Evolutionary conservation across 2,888 invertebrate species (phyloP), one percentile per base, ranked within the genome.

Genomic region (Eudasyphora cyanicolor): DNA sequence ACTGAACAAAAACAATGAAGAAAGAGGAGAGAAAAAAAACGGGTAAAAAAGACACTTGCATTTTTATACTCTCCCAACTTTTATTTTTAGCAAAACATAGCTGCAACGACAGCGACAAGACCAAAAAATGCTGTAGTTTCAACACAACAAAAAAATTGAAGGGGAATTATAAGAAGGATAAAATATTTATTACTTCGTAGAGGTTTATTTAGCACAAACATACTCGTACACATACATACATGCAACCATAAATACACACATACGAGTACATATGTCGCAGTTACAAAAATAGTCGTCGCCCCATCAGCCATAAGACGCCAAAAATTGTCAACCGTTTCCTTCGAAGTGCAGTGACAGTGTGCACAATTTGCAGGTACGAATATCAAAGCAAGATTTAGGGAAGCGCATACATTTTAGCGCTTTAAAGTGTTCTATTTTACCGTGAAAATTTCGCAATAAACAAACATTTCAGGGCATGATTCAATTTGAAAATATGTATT

Each of bases 201-300:
- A 67, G 67, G 24, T 77, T 78, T 81, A 84, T 84, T 84, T 81
- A 81, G 84, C 84, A 84, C 84, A 84, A 77, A 84, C 84, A 84
- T 81, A n/a, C n/a, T n/a, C n/a, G 81, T 67, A 32, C 32, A 32
- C 32, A 32, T 8, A 32, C 32, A 32, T 8, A 32, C 32, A 8
- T 4, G 32, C 4, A 8, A 32, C n/a, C 84, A 84, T 81, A 84
- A 77, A 84, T 81, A 84, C 78, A n/a, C n/a, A n/a, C n/a, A 78
- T 67, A 32, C 32, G 8, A 4, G 8, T 8, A 32, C 32, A 32
- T 8, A 32, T 8, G 32, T 4, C 14, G 21, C 51, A 21, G 51
- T 57, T 12, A 45, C 27, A 27, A 12, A n/a, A 32, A 4, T 45
- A 14, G n/a, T 14, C n/a, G 45, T n/a, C 45, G 45, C 45, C 45